Evolutionary conservation across 2,113 vertebrate species (phyloP).

Genomic region (Miniopterus natalensis): DNA sequence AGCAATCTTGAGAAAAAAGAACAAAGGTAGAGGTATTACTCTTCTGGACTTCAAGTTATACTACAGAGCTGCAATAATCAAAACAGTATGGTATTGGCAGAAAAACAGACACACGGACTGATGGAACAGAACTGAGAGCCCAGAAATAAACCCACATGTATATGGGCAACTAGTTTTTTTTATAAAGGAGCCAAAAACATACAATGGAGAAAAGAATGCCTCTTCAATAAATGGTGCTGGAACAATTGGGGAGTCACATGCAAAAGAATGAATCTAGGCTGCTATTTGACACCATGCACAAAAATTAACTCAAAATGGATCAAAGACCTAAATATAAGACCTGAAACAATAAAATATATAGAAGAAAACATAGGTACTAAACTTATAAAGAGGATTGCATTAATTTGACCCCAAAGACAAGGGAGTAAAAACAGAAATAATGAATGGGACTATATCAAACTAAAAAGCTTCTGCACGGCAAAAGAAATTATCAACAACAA

Average conservation of each 20-base stretch:
- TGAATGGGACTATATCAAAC: neutral
- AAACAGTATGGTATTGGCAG: neutral
- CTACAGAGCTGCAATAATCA: neutral
- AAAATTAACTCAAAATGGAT: neutral
- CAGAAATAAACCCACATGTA: neutral
- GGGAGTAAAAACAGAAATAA: neutral
- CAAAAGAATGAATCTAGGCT: neutral
- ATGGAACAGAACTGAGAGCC: neutral
- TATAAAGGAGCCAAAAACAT: neutral
- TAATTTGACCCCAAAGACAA: neutral
- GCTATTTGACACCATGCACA: neutral
- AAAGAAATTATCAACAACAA: neutral
- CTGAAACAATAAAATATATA: neutral
- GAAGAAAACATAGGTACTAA: neutral
- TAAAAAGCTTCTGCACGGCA: neutral
- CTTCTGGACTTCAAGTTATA: neutral
- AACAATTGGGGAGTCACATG: neutral
- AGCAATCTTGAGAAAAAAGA: neutral
- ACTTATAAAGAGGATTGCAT: neutral
- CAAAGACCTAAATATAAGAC: neutral
- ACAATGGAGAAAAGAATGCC: neutral
- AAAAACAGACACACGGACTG: neutral
- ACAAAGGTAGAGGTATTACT: neutral
- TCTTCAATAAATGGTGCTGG: neutral
- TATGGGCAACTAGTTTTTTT: neutral